These are phyloP conservation scores for Machimus atricapillus DNA, from an alignment of 2,888 invertebrate genomes.

Conservation along the genomic window DNA sequence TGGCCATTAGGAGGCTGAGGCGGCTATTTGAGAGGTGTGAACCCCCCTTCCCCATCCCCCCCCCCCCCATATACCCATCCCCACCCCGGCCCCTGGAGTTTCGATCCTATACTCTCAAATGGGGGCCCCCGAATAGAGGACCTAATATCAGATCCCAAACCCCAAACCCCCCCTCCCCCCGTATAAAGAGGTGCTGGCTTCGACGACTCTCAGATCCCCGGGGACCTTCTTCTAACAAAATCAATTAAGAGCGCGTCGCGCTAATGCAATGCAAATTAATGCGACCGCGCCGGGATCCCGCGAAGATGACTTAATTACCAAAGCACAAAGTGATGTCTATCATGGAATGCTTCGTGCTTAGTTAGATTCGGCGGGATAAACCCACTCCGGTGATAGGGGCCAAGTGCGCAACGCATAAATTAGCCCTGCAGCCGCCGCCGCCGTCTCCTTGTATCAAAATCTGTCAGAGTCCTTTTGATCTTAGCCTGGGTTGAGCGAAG, in stretches of 20 bases:
- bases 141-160: not conserved
- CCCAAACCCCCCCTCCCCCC: too few relatives aligned
- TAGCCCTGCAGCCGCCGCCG: not conserved
- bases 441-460: not conserved
- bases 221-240: not conserved
- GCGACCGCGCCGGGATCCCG: not conserved
- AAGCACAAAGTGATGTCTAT: constrained; percentile 28
- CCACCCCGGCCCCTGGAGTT: not conserved
- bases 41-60: not conserved
- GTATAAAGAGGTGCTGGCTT: not conserved
- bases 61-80: too few relatives aligned
- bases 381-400: not conserved
- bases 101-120: not conserved
- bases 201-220: not conserved
- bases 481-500: not conserved
- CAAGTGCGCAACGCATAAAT: constrained; percentile 11
- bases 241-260: constrained; percentile 25
- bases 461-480: not conserved
- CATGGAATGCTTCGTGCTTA: not conserved
- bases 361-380: constrained; percentile 20
- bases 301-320: constrained; percentile 34
- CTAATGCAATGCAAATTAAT: constrained; percentile 35
- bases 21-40: constrained; percentile 29
- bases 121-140: not conserved
- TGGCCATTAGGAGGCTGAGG: constrained; percentile 29